Percentiles rank a stretch among this genome's conserved stretches.
Evolutionary conservation across 2,888 invertebrate species (phyloP).

Genomic region (Pollenia labialis): DNA sequence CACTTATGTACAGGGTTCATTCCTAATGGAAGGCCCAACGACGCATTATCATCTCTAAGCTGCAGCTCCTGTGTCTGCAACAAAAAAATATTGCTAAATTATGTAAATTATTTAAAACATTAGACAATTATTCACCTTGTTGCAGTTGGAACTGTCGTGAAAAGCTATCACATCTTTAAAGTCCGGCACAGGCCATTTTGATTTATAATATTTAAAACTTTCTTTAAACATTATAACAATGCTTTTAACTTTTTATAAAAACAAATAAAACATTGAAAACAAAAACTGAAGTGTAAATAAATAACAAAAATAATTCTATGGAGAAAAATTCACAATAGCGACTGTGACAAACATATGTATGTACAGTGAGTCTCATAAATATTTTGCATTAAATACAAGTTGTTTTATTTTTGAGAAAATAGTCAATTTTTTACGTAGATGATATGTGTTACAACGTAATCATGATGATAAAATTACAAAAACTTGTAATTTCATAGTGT

Average conservation of each 20-base stretch:
- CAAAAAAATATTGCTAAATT: background rate
- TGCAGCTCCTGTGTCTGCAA: slow-evolving; percentile 65
- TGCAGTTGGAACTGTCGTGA: slow-evolving; percentile 69
- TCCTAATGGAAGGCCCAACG: slow-evolving; percentile 75
- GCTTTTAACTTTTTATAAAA: background rate
- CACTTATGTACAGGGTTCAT: slow-evolving; percentile 85
- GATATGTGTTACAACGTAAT: no score
- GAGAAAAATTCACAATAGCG: no score
- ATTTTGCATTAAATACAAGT: no score
- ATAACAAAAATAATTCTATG: background rate
- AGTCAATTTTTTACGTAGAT: no score
- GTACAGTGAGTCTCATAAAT: no score
- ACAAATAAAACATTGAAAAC: background rate
- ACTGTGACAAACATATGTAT: no score
- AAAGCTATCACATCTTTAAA: slow-evolving; percentile 87
- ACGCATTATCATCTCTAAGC: slow-evolving; percentile 58
- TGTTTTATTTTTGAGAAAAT: no score
- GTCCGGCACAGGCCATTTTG: slow-evolving; percentile 87
- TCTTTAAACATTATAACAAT: slow-evolving; percentile 86
- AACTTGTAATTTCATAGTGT: no score
- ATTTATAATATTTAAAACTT: slow-evolving; percentile 92
- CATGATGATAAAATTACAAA: no score
- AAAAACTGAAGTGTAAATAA: slow-evolving; percentile 29
- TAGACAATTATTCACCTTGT: slow-evolving; percentile 25
- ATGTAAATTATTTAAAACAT: slow-evolving; percentile 34